A percentile compares a stretch with the other conserved stretches of the same genome.
Conservation (phyloP, 1,140 invertebrate genomes). For the Gryon sp. region DNA sequence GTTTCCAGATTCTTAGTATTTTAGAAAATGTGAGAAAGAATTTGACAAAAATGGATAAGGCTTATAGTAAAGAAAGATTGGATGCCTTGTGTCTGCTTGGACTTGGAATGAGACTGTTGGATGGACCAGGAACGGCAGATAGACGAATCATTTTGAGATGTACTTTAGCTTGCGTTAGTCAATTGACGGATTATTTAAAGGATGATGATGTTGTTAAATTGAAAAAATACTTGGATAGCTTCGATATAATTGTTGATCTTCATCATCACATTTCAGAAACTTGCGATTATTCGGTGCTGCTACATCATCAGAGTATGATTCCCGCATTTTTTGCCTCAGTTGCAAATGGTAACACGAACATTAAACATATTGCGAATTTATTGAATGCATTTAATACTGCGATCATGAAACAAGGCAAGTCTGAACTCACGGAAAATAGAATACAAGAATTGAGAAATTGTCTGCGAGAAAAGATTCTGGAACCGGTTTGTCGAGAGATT, state of each 20-base stretch:
- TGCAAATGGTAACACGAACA: constrained; percentile 66
- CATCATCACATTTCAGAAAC: constrained; percentile 65
- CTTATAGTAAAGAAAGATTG: constrained; percentile 82
- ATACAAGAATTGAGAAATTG: constrained; percentile 65
- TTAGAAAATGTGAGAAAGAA: constrained; percentile 81
- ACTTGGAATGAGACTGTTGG: constrained; percentile 82
- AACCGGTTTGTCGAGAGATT: constrained; percentile 90
- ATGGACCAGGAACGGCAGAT: constrained; percentile 83
- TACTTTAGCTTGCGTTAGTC: constrained; percentile 80
- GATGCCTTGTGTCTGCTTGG: constrained; percentile 84
- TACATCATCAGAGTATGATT: constrained; percentile 76
- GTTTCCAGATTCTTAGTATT: constrained; percentile 80
- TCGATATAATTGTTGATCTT: constrained; percentile 73
- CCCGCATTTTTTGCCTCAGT: constrained; percentile 73
- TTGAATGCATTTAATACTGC: constrained; percentile 74
- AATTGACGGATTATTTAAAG: constrained; percentile 73
- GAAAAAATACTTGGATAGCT: constrained; percentile 71
- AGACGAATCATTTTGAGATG: constrained; percentile 81
- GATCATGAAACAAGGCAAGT: constrained; percentile 61
- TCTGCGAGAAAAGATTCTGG: constrained; percentile 82
- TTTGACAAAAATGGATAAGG: constrained; percentile 80
- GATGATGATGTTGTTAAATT: constrained; percentile 73
- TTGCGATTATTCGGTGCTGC: constrained; percentile 74
- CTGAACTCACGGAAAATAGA: constrained; percentile 60
- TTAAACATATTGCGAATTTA: constrained; percentile 71